These are phyloP conservation scores for Astatoreochromis straeleni DNA, from an alignment of 2,113 vertebrate genomes.

Conservation along the genomic window DNA sequence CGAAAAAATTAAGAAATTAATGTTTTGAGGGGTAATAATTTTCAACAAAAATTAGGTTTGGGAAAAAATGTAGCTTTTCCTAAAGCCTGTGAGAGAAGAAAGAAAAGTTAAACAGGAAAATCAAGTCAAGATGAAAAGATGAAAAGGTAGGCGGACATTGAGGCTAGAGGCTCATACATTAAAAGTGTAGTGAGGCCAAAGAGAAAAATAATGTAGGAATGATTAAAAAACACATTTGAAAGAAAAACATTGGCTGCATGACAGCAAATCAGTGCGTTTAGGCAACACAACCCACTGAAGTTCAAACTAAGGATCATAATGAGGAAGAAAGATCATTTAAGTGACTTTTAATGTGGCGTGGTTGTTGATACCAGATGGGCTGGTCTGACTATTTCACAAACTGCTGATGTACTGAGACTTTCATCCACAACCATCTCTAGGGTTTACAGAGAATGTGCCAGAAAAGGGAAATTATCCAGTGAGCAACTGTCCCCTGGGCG, in stretches of 20 bases:
- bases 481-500: background rate
- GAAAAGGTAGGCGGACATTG: background rate
- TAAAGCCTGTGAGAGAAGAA: background rate
- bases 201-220: background rate
- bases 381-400: background rate
- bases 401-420: background rate
- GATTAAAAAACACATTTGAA: background rate
- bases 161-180: background rate
- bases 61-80: background rate
- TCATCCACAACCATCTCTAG: background rate
- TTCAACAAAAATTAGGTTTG: background rate
- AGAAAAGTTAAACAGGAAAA: background rate
- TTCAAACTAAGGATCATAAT: background rate
- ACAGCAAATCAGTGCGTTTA: background rate
- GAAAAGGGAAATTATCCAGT: background rate
- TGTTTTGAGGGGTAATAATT: background rate
- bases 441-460: background rate
- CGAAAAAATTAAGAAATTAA: background rate
- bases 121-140: background rate
- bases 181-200: background rate
- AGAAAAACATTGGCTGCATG: background rate
- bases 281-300: background rate
- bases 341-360: background rate
- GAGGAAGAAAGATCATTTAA: background rate
- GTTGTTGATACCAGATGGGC: background rate